Conservation (phyloP, 2,113 vertebrate genomes). For the Pomatostomus ruficeps region DNA sequence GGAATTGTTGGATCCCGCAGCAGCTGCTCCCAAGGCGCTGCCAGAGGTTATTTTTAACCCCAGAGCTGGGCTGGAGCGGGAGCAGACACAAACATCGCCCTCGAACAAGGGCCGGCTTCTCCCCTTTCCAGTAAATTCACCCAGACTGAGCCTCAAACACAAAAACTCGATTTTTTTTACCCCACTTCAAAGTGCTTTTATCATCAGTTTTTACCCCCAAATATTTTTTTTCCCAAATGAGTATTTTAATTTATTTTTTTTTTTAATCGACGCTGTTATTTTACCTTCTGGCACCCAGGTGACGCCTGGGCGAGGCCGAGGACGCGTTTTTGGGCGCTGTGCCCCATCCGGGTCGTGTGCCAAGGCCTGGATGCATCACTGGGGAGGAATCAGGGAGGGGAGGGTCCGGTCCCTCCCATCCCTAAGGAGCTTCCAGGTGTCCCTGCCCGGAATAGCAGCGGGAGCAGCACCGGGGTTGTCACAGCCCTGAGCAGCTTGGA, state of each 20-base stretch:
- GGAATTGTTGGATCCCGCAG: background rate
- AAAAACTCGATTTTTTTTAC: too few relatives aligned
- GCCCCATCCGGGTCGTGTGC: background rate
- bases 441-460: background rate
- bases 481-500: background rate
- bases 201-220: background rate
- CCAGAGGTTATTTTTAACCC: background rate
- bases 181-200: background rate
- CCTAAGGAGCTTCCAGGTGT: background rate
- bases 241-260: too few relatives aligned
- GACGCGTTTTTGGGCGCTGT: background rate
- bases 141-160: background rate
- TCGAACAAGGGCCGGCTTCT: background rate
- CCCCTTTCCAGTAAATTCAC: background rate
- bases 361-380: accelerated
- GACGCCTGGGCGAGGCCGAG: background rate
- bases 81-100: background rate
- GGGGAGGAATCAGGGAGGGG: background rate
- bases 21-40: background rate
- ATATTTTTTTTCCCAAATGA: background rate
- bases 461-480: background rate
- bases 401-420: background rate
- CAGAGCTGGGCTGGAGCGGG: background rate
- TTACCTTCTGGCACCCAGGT: background rate
- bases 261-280: background rate